Conservation (phyloP, 2,797 vertebrate species). For the Octomys mimax region DNA sequence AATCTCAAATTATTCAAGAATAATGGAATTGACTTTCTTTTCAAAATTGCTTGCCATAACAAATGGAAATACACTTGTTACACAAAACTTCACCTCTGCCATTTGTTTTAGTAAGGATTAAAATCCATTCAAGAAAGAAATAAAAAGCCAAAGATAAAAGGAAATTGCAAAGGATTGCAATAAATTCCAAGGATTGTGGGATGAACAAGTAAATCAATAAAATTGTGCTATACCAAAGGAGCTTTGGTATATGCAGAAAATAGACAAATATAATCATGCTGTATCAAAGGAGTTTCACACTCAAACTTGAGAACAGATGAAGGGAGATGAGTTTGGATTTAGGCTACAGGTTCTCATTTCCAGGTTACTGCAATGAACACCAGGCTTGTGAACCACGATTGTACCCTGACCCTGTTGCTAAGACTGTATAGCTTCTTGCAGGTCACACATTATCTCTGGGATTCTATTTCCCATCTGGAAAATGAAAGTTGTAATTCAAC, state of each 20-base stretch:
- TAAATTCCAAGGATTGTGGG: neutral
- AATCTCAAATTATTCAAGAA: conserved; percentile 9
- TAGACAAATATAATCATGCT: neutral
- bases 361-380: neutral
- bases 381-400: neutral
- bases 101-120: conserved; percentile 33
- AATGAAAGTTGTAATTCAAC: neutral
- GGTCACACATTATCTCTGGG: neutral
- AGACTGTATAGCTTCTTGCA: neutral
- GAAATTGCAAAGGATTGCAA: neutral
- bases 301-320: neutral
- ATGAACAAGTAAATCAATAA: neutral
- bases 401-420: neutral
- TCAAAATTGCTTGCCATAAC: neutral
- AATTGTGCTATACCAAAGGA: neutral
- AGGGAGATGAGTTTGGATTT: neutral
- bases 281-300: neutral
- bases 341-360: neutral
- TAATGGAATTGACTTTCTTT: conserved; percentile 23
- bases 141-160: conserved; percentile 31
- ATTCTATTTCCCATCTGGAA: conserved; percentile 4
- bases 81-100: neutral
- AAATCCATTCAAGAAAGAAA: conserved; percentile 10
- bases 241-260: neutral
- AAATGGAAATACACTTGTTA: neutral